Base-by-base conservation (phyloP, 2,113 vertebrate species). In the Oceanites oceanicus region DNA sequence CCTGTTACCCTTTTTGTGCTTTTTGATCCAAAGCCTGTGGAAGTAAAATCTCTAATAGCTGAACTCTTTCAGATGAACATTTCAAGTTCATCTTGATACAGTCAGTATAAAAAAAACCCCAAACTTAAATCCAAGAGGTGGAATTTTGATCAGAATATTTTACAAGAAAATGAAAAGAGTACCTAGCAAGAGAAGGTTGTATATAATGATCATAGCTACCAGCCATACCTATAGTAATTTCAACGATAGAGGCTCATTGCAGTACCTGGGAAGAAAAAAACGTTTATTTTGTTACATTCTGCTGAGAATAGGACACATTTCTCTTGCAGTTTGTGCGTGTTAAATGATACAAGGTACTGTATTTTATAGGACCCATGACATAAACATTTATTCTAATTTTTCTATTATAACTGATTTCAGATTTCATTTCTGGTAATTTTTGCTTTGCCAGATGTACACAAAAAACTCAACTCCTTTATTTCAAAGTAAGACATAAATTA, bases 181-280 rank as follows among this genome's bases (percentile, higher is more conserved):
- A 22, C 23, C 66, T 79, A 19, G n/a, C 0, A 2, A 71, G 62
- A 59, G 30, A 76, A 52, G 10, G 15, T 49, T 49, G 27, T 53
- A 1, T 45, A 0, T 19, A 84, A 49, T 3, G 7, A 6, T 59
- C 15, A 0, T 53, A n/a, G 13, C 13, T 58, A 45, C 26, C 10
- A 56, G 27, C 27, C 34, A 7, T 12, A 13, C 8, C 58, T 83
- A 2, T 9, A 15, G 11, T 29, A 45, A 70, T 42, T 67, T 38
- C 18, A 52, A 2, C 2, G 2, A 40, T 27, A 52, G 9, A 87
- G 23, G 27, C 13, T 89, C 2, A 11, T 61, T 58, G 61, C 23
- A 42, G 45, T 47, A 62, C 12, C 30, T 70, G 26, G 34, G 5
- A n/a, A 47, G 50, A 38, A 88, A 63, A 65, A 38, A 15, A 1